Percentiles rank a stretch among this genome's conserved stretches.
Conservation (phyloP, 2,797 vertebrate genomes). For the Serranus cabrilla region DNA sequence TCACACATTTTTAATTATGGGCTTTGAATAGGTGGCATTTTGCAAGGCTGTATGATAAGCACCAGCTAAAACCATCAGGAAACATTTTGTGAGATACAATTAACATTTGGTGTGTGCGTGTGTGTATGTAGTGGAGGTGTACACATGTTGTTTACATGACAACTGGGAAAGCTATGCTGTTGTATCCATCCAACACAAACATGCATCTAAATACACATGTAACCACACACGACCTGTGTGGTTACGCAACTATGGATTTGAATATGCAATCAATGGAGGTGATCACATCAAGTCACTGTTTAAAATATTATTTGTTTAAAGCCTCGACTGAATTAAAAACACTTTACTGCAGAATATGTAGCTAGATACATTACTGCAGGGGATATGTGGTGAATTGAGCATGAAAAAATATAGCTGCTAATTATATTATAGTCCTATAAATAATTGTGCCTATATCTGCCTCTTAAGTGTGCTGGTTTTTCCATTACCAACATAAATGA, state of each 20-base stretch:
- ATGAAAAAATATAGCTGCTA: slow-evolving; percentile 26
- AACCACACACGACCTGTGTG: not conserved
- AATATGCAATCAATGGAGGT: slow-evolving; percentile 4
- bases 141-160: slow-evolving; percentile 50
- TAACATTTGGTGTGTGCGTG: slow-evolving; percentile 46
- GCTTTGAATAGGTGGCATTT: slow-evolving; percentile 78
- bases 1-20: slow-evolving; percentile 83
- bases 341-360: not conserved
- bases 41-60: slow-evolving; percentile 71
- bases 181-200: slow-evolving; percentile 41
- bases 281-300: not conserved
- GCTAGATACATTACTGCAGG: not conserved
- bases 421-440: not conserved
- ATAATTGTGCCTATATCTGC: slow-evolving; percentile 6
- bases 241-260: not conserved
- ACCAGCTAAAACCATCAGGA: slow-evolving; percentile 59
- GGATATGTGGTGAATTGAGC: not conserved
- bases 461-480: slow-evolving; percentile 12
- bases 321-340: not conserved
- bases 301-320: not conserved
- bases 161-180: slow-evolving; percentile 24
- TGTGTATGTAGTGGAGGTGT: slow-evolving; percentile 5
- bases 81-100: slow-evolving; percentile 60
- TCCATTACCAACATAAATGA: not conserved
- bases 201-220: slow-evolving; percentile 16